Base-by-base conservation (phyloP, 2,888 invertebrate species). In the Phyllotreta striolata region DNA sequence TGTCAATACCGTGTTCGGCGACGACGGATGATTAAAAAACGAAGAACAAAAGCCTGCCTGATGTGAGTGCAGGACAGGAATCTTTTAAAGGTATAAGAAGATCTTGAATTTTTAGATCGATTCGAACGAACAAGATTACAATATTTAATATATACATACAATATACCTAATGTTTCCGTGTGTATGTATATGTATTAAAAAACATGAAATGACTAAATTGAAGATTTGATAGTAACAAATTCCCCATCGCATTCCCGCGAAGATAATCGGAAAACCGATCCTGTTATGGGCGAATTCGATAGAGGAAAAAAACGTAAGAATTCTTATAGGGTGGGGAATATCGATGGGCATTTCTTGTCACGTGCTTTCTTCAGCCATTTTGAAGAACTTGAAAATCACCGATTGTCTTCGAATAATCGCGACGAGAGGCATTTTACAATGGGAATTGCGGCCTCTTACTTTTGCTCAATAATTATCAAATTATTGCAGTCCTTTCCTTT, bases 341-440 rank as follows among this genome's bases (percentile, higher is more conserved):
- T 69, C 68, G 66, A 71, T 71, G 68, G 67, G 64, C 51, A 69
- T 66, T 63, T 66, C 61, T 60, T 24, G 69, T 71, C 71, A 69
- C 69, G 70, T 71, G 68, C 66, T 66, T 66, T 61, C 56, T 59
- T 58, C 73, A 70, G 74, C 74, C 74, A 74, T 74, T 74, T 74
- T 74, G 72, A 72, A 73, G 68, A 71, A 69, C 62, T 70, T 70
- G 73, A 70, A 71, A 71, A 71, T 67, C 66, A 59, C 63, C 64
- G 62, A 62, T 56, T 60, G 55, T 55, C 51, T 62, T 52, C 39
- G 68, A 68, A 68, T 68, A 68, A 66, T 43, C 24, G 24, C 24
- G 24, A 4, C 24, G 24, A 24, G 24, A 24, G 24, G 24, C 24
- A 24, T 24, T 24, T 24, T 24, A 24, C 24, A 24, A 24, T 24